Evolutionary conservation across 1,140 invertebrate genomes (phyloP), one percentile per base, ranked within the genome.

Genomic region (Melipona quadrifasciata): DNA sequence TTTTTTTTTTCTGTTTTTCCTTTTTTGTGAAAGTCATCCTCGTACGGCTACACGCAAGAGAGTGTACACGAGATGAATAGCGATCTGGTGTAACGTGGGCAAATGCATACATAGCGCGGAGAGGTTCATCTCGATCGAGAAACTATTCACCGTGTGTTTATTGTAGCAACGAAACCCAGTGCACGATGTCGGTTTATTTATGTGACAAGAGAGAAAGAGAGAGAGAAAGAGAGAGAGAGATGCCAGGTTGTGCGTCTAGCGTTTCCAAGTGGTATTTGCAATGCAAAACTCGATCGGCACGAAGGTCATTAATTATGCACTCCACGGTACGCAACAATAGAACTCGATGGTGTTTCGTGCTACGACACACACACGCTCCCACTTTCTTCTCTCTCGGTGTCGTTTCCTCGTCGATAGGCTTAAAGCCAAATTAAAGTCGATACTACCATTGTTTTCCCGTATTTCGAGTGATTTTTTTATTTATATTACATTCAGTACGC

Each of bases 301-400:
- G 84, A 88, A 89, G 88, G 82, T 86, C 87, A 87, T 92, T 92
- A 92, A 92, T 92, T 91, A 92, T 92, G 88, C 91, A 91, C 89
- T 89, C 83, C 81, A 84, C 72, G 80, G 67, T 86, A 85, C 73
- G 89, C 87, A 91, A 91, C 89, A 91, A 92, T 91, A 79, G 84
- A 91, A 53, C 70, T 83, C 67, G 78, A 73, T 80, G 74, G 83
- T 77, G 61, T 86, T 86, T 84, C 81, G 57, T 82, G 57, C 31
- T 58, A 74, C 76, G 75, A 83, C 68, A 84, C 39, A 47, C 39
- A 47, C 39, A 39, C 24, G 8, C 57, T 24, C 55, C 21, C 34
- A 31, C 31, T 51, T 73, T 67, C 72, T 53, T 57, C n/a, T n/a
- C 58, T n/a, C 17, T 17, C 80, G 51, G 19, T 74, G 73, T 19